phyloP scores from a whole-genome alignment of 2,888 invertebrate genomes.

The Ethmia dodecea region DNA sequence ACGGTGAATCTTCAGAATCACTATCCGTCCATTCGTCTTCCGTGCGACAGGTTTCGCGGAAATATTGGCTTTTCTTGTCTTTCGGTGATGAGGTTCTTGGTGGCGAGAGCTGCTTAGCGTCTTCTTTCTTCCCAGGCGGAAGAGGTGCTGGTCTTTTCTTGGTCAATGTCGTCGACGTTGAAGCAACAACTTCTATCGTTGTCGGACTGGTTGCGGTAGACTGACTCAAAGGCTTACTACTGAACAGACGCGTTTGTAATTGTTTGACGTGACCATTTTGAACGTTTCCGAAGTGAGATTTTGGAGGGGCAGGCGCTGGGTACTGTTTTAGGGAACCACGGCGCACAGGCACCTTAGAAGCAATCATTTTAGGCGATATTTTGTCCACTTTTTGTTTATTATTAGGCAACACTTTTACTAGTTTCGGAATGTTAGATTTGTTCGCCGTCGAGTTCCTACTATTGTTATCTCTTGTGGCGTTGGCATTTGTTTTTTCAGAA shows the following conservation, averaged over 20 bases:
- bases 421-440: slow-evolving; percentile 67
- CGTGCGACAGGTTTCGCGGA: slow-evolving; percentile 80
- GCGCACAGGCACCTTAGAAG: slow-evolving; percentile 63
- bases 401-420: slow-evolving; percentile 42
- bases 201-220: slow-evolving; percentile 21
- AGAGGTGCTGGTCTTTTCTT: slow-evolving; percentile 61
- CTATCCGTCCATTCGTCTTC: slow-evolving; percentile 79
- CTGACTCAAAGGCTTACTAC: slow-evolving; percentile 36
- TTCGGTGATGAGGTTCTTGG: slow-evolving; percentile 30
- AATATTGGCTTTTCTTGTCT: slow-evolving; percentile 64
- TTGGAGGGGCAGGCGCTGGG: slow-evolving; percentile 65
- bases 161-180: slow-evolving; percentile 42
- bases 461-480: slow-evolving; percentile 13
- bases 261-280: slow-evolving; percentile 70
- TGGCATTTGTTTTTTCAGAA: slow-evolving; percentile 15
- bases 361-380: slow-evolving; percentile 45
- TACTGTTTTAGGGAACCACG: slow-evolving; percentile 56
- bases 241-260: slow-evolving; percentile 63
- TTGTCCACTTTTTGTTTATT: slow-evolving; percentile 54
- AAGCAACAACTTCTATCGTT: slow-evolving; percentile 38
- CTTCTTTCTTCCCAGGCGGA: slow-evolving; percentile 33
- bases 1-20: slow-evolving; percentile 53
- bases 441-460: slow-evolving; percentile 19
- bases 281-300: slow-evolving; percentile 61
- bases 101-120: slow-evolving; percentile 35